Conservation (phyloP, 2,113 vertebrate genomes). For the Amphiprion percula region DNA sequence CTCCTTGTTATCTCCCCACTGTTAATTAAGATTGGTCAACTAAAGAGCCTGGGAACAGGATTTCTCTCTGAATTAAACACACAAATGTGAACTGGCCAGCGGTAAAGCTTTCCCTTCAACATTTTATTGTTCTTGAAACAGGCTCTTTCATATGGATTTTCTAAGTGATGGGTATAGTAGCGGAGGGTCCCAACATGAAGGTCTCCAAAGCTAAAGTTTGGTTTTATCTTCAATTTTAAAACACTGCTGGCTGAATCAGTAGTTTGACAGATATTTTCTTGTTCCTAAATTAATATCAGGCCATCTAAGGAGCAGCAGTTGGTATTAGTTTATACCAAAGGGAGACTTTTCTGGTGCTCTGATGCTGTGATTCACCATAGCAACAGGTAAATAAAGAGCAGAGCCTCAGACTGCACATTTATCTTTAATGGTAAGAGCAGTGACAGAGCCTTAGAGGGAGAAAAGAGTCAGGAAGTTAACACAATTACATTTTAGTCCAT, state of each 20-base stretch:
- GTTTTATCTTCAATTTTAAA: neutral
- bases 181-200: neutral
- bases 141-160: neutral
- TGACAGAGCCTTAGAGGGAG: neutral
- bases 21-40: slow-evolving; percentile 71
- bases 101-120: slow-evolving; percentile 13
- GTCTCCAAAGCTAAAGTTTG: neutral
- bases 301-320: slow-evolving; percentile 12
- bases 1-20: slow-evolving; percentile 63
- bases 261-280: neutral
- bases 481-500: slow-evolving; percentile 8
- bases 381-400: neutral
- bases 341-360: neutral
- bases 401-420: neutral
- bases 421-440: neutral
- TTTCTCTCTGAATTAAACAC: slow-evolving; percentile 56
- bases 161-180: neutral
- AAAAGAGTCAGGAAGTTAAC: neutral
- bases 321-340: neutral
- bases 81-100: slow-evolving; percentile 18
- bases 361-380: neutral
- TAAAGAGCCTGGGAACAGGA: slow-evolving; percentile 55
- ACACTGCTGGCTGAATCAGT: neutral
- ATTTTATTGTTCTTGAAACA: slow-evolving; percentile 10
- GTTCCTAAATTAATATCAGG: neutral